These are phyloP conservation scores for Lepidonotus clava DNA, from an alignment of 2,888 invertebrate species.

Conservation along the genomic window DNA sequence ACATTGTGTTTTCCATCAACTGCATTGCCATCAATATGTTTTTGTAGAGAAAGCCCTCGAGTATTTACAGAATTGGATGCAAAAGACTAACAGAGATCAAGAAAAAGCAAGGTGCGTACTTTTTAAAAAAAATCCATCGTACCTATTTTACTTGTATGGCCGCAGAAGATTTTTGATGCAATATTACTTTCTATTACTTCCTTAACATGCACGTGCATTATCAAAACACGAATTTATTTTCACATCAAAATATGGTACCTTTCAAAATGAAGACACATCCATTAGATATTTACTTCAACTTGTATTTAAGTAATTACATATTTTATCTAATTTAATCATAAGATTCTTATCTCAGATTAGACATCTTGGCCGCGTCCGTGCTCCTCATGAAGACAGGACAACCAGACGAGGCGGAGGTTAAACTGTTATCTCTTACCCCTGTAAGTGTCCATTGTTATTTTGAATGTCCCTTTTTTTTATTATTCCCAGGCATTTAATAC, in stretches of 20 bases:
- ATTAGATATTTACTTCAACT: background rate
- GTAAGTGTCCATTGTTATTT: background rate
- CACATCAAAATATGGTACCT: no score
- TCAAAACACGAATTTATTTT: no score
- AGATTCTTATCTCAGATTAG: conserved; percentile 39
- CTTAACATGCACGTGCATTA: no score
- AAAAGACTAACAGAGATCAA: background rate
- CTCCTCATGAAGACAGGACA: conserved; percentile 71
- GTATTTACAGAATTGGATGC: conserved; percentile 60
- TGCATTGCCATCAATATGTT: no score
- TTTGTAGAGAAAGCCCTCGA: conserved; percentile 62
- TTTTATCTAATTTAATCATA: background rate
- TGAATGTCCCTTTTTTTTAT: background rate
- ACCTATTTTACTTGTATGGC: no score
- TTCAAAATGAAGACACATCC: no score
- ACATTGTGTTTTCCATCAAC: no score
- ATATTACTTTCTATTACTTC: no score
- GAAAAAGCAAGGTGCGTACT: conserved; percentile 11
- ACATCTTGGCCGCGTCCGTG: conserved; percentile 68
- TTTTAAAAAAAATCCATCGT: no score
- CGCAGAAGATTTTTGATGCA: no score
- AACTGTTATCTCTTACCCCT: conserved; percentile 64
- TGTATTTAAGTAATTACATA: background rate
- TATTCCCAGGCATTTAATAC: no score
- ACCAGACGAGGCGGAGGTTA: conserved; percentile 68